Evolutionary conservation across 2,888 invertebrate species (phyloP), one percentile per base, ranked within the genome.

Genomic region (Aleiodes leptofemur): DNA sequence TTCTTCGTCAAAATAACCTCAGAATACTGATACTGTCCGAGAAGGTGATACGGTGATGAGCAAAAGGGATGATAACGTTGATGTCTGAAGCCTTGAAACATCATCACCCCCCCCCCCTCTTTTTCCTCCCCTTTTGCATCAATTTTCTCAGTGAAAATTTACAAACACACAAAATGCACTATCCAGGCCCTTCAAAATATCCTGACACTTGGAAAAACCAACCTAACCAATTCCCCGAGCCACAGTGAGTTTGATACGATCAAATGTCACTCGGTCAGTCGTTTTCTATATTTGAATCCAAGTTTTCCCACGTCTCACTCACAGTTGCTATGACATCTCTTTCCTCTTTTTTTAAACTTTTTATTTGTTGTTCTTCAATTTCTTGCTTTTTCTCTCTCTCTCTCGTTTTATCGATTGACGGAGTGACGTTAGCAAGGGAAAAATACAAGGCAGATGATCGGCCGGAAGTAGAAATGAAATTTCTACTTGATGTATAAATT

Each of bases 201-300:
- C 61, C 70, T 56, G 71, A 66, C 66, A 74, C 50, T 43, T 59
- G 70, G 11, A 66, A 72, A 23, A 69, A 69, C 73, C 74, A 77
- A 75, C 74, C 71, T 70, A 80, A 85, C 83, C 79, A 79, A 77
- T 79, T 78, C 80, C 79, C 75, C 73, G 77, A 78, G 78, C 61
- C 61, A 29, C 61, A 50, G 14, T 31, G 81, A 80, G 78, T 76
- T 79, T 80, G 85, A 86, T 85, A 83, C 81, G 79, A 83, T 82
- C 83, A 86, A 88, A 86, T 85, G 86, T 86, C 79, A 90, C 90
- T 90, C 84, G 88, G 84, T 82, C 86, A 89, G 83, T 89, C 74
- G 73, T 77, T 77, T 43, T 76, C 79, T 80, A 80, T 80, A 80
- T 80, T 80, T 78, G 75, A 79, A 79, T 79, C 73, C 74, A 80